These are phyloP conservation scores for Hydriomena furcata DNA, from an alignment of 2,888 invertebrate genomes.

Conservation along the genomic window DNA sequence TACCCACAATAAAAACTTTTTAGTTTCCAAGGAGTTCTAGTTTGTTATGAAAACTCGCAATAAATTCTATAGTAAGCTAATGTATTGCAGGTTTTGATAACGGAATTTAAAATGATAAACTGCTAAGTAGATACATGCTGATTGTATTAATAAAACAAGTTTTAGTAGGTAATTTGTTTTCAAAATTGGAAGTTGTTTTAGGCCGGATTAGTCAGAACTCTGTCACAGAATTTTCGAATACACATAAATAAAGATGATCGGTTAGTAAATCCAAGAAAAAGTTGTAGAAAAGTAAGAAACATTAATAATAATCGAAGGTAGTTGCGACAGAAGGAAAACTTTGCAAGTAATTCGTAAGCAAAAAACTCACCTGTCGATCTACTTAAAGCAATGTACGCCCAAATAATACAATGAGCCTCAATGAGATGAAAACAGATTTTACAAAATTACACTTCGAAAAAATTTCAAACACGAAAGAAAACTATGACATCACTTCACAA, in stretches of 20 bases:
- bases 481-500: slow-evolving; percentile 61
- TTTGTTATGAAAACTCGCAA: no score
- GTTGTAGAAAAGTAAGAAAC: background rate
- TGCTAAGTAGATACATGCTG: no score
- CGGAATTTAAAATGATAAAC: no score
- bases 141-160: no score
- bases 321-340: slow-evolving; percentile 16
- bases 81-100: no score
- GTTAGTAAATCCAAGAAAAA: background rate
- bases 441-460: slow-evolving; percentile 45
- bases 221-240: background rate
- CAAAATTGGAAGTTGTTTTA: no score
- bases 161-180: no score
- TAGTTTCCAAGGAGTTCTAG: no score
- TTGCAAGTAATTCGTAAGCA: slow-evolving; percentile 5
- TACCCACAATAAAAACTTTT: no score
- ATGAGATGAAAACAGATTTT: slow-evolving; percentile 28
- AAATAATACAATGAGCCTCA: slow-evolving; percentile 34
- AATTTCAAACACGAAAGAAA: slow-evolving; percentile 44
- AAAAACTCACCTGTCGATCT: slow-evolving; percentile 43
- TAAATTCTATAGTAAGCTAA: no score
- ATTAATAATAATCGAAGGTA: slow-evolving; percentile 25
- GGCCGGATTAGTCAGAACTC: background rate
- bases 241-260: background rate
- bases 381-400: slow-evolving; percentile 39